Conservation (phyloP, 2,888 invertebrate genomes). For the Leptopilina syphax region DNA sequence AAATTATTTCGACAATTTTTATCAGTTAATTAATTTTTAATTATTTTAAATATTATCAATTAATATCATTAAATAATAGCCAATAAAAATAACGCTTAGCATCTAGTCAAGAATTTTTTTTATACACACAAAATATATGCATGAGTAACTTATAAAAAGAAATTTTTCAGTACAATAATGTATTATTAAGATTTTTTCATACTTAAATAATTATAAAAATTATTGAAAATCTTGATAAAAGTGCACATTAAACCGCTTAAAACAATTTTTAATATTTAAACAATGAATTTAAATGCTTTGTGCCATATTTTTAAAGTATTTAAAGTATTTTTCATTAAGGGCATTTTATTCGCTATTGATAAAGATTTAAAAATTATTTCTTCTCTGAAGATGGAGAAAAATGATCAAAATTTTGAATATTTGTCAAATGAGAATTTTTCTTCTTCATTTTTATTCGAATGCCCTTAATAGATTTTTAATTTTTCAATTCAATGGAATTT, state of each 20-base stretch:
- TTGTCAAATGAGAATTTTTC: too few species aligned
- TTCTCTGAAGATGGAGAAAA: too few species aligned
- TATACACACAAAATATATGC: slow-evolving; percentile 5
- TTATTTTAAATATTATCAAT: neutral
- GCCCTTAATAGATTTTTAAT: too few species aligned
- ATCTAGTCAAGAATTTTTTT: slow-evolving; percentile 26
- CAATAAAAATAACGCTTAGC: slow-evolving; percentile 11
- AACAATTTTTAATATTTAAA: slow-evolving; percentile 8
- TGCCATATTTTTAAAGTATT: neutral
- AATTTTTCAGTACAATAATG: slow-evolving; percentile 30
- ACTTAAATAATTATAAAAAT: slow-evolving; percentile 1
- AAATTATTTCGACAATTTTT: too few species aligned
- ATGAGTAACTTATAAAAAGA: neutral
- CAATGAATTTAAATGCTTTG: neutral
- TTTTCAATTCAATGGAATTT: neutral
- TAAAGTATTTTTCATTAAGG: too few species aligned
- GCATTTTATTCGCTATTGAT: too few species aligned
- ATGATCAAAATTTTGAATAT: too few species aligned
- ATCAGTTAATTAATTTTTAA: too few species aligned
- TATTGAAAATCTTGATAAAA: slow-evolving; percentile 1
- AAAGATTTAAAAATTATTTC: too few species aligned
- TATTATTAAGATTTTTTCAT: slow-evolving; percentile 3
- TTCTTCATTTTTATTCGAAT: too few species aligned
- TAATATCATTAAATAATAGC: slow-evolving; percentile 1
- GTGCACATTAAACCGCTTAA: neutral